phyloP scores from a whole-genome alignment of 2,888 invertebrate species.

The Peribatodes rhomboidaria region DNA sequence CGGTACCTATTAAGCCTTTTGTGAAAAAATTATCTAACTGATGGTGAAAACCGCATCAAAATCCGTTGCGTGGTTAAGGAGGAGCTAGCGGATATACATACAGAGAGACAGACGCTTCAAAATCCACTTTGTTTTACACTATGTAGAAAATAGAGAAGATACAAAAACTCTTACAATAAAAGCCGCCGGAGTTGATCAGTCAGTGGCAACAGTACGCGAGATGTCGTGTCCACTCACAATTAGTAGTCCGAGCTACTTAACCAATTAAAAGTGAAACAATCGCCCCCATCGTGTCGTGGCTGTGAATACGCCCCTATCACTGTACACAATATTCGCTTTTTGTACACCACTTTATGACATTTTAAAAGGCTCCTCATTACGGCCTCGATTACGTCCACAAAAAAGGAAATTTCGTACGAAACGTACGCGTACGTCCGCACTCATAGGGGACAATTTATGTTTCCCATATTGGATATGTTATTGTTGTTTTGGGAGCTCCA shows the following conservation, averaged over 20 bases:
- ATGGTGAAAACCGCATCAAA: too few relatives aligned
- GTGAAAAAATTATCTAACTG: too few relatives aligned
- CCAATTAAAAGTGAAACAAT: conserved; percentile 85
- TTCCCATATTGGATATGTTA: conserved; percentile 69
- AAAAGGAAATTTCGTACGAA: conserved; percentile 69
- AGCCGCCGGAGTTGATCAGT: not conserved
- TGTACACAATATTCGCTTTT: conserved; percentile 67
- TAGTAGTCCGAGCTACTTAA: conserved; percentile 82
- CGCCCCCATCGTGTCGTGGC: conserved; percentile 75
- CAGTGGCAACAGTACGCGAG: conserved; percentile 9
- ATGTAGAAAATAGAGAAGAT: too few relatives aligned
- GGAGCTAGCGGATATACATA: too few relatives aligned
- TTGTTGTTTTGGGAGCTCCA: conserved; percentile 75
- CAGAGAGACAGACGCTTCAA: too few relatives aligned
- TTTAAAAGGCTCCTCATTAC: conserved; percentile 82
- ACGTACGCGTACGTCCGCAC: conserved; percentile 61
- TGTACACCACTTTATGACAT: conserved; percentile 80
- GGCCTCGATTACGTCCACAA: conserved; percentile 72
- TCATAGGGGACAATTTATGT: conserved; percentile 83
- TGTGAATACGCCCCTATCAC: conserved; percentile 85
- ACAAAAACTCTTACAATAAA: too few relatives aligned
- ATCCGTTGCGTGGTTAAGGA: too few relatives aligned
- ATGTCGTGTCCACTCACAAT: conserved; percentile 79
- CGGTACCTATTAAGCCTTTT: too few relatives aligned
- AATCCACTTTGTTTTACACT: too few relatives aligned